Conservation (phyloP, 35 echinoderm and acorn worm species). For the Apostichopus japonicus region DNA sequence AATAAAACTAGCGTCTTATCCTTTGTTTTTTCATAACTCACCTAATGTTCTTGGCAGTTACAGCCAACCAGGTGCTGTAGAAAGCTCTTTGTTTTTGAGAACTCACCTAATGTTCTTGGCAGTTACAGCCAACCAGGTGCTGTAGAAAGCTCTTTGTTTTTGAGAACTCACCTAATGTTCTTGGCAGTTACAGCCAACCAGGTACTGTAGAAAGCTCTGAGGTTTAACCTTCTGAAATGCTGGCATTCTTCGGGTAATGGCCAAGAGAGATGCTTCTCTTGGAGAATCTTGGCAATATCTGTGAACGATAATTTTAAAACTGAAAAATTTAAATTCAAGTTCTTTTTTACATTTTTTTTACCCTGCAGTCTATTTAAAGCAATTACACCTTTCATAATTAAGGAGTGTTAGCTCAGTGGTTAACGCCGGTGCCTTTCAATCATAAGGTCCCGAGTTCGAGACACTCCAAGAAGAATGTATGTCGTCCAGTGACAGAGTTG, state of each 20-base stretch:
- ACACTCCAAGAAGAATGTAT: no score
- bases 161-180: constrained; percentile 71
- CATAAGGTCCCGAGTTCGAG: no score
- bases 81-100: constrained; percentile 46
- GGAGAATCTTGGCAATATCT: constrained; percentile 68
- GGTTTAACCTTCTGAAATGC: constrained; percentile 74
- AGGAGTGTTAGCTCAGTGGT: no score
- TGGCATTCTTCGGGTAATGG: constrained; percentile 72
- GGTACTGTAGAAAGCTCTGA: constrained; percentile 84
- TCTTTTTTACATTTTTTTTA: no score
- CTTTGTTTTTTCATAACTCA: constrained; percentile 31
- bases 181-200: constrained; percentile 95
- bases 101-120: constrained; percentile 91
- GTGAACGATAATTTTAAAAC: neutral
- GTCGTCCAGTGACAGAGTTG: no score
- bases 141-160: constrained; percentile 73
- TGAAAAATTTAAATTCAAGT: no score
- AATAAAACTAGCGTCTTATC: no score
- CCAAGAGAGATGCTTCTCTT: constrained; percentile 63
- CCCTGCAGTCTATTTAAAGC: no score
- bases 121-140: constrained; percentile 87
- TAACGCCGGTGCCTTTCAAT: no score
- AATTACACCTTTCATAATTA: no score
- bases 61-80: constrained; percentile 90
- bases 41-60: constrained; percentile 89